Evolutionary conservation across 2,888 invertebrate genomes (phyloP).

Genomic region (Parnassius glacialis): DNA sequence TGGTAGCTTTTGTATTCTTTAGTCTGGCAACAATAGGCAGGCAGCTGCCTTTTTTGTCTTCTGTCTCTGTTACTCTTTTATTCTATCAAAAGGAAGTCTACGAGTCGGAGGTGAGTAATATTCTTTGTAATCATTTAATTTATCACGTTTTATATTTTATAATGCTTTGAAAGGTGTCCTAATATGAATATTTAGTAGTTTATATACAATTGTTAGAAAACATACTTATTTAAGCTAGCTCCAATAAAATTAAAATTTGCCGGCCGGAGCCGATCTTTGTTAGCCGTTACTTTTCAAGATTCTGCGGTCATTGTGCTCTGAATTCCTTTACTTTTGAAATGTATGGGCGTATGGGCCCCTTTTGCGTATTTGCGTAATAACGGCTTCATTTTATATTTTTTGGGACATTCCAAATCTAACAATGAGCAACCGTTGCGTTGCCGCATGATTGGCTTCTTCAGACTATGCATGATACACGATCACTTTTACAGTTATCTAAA

Average conservation of each 20-base stretch:
- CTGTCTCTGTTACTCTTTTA: conserved; percentile 43
- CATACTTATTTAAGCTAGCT: conserved; percentile 2
- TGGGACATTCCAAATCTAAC: conserved; percentile 34
- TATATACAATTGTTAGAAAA: conserved; percentile 16
- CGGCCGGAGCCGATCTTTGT: conserved; percentile 35
- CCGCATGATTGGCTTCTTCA: conserved; percentile 54
- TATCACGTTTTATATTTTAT: too few relatives aligned
- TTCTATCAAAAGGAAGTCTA: conserved; percentile 57
- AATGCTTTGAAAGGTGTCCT: too few relatives aligned
- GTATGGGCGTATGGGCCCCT: conserved; percentile 45
- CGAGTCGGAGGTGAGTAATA: conserved; percentile 64
- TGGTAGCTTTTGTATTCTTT: conserved; percentile 11
- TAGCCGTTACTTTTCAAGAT: conserved; percentile 77
- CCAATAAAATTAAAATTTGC: conserved; percentile 30
- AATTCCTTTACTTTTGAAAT: conserved; percentile 37
- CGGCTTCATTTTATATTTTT: conserved; percentile 39
- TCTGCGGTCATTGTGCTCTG: conserved; percentile 70
- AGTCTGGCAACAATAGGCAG: conserved; percentile 34
- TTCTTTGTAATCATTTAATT: conserved; percentile 35
- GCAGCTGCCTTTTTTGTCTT: conserved; percentile 20
- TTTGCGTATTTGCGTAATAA: conserved; percentile 44
- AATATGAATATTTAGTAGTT: conserved; percentile 25
- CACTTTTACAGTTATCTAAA: conserved; percentile 25
- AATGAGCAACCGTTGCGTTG: conserved; percentile 46
- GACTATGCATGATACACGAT: conserved; percentile 30